These are phyloP conservation scores for Macrostomum lignano DNA, from an alignment of 1,140 invertebrate species.

Conservation along the genomic window DNA sequence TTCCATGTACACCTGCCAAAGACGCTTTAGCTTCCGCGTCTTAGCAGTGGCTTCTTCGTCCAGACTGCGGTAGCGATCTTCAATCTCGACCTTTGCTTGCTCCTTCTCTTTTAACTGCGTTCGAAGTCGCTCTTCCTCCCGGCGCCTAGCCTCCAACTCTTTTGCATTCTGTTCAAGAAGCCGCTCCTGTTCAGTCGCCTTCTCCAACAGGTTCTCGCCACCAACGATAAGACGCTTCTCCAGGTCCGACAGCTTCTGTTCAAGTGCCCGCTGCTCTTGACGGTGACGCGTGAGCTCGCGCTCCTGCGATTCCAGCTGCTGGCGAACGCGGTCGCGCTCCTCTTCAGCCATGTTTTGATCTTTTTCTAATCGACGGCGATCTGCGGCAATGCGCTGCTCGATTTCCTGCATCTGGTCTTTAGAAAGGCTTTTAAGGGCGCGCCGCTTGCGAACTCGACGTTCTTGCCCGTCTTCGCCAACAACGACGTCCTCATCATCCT, in stretches of 20 bases:
- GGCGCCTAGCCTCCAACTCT: conserved; percentile 53
- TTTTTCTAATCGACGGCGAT: conserved; percentile 8
- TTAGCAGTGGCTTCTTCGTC: too few species aligned
- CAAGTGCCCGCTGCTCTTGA: conserved; percentile 35
- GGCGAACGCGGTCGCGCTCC: conserved; percentile 5
- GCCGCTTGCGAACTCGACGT: conserved; percentile 8
- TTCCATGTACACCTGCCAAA: conserved; percentile 31
- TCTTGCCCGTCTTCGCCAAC: conserved; percentile 4
- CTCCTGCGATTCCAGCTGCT: conserved; percentile 30
- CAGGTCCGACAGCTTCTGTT: conserved; percentile 55
- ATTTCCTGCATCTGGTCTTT: too few species aligned
- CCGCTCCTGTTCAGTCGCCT: conserved; percentile 68
- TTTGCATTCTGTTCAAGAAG: conserved; percentile 57
- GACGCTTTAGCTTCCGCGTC: conserved; percentile 65
- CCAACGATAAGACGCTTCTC: conserved; percentile 86
- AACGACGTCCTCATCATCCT: background rate
- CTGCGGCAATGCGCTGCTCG: conserved; percentile 11
- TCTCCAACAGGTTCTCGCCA: conserved; percentile 86
- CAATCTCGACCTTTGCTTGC: conserved; percentile 65
- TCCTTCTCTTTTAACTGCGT: conserved; percentile 40
- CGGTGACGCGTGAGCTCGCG: conserved; percentile 31
- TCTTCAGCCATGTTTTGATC: conserved; percentile 4
- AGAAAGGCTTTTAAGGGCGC: too few species aligned
- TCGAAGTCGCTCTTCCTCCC: conserved; percentile 50
- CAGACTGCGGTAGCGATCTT: conserved; percentile 69